Conservation (phyloP, 2,113 vertebrate genomes). For the Platysteira castanea region DNA sequence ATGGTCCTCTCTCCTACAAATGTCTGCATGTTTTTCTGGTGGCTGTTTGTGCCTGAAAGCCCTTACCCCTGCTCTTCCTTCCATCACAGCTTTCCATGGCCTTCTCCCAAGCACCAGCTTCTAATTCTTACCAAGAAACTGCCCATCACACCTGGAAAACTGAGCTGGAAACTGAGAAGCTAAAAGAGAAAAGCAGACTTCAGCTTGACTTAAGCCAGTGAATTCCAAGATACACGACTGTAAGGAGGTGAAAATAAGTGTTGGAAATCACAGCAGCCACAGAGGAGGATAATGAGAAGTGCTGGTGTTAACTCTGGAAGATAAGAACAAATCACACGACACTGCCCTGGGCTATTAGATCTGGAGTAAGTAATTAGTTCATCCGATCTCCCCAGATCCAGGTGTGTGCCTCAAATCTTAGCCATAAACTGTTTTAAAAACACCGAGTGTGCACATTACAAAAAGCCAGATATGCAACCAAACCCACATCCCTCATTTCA, state of each 20-base stretch:
- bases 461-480: neutral
- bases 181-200: neutral
- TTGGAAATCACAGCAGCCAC: neutral
- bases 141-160: neutral
- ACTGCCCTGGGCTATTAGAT: neutral
- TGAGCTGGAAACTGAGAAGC: neutral
- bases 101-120: neutral
- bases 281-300: neutral
- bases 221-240: rapidly evolving
- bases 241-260: neutral
- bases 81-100: neutral
- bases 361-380: neutral
- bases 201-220: neutral
- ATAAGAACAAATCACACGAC: neutral
- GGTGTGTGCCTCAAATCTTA: neutral
- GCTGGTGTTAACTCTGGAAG: neutral
- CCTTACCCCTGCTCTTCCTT: neutral
- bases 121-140: neutral
- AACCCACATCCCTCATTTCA: neutral
- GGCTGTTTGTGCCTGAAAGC: neutral
- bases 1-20: neutral
- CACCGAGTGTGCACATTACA: neutral
- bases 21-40: neutral
- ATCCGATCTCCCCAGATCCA: neutral
- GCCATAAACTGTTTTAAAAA: neutral